Percentiles rank a stretch among this genome's conserved stretches.
Conservation (phyloP, 2,888 invertebrate genomes). For the Ceraclea dissimilis region DNA sequence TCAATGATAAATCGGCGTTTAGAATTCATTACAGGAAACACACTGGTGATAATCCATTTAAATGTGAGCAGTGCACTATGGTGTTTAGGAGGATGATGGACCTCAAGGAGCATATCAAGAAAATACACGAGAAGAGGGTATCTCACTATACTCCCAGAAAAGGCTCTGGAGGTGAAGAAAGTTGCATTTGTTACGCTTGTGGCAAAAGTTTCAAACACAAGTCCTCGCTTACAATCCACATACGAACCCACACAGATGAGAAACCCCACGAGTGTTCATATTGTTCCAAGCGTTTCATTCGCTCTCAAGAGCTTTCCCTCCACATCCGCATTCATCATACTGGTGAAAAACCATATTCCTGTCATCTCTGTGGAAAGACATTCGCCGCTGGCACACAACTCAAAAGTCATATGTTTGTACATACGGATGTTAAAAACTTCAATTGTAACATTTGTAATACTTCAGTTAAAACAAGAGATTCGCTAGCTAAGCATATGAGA, state of each 20-base stretch:
- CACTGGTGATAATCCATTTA: constrained; percentile 30
- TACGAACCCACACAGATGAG: constrained; percentile 28
- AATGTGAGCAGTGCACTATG: constrained; percentile 31
- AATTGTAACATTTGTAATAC: constrained; percentile 3
- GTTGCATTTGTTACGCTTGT: constrained; percentile 2
- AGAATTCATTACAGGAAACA: constrained; percentile 30
- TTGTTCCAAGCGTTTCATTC: constrained; percentile 34
- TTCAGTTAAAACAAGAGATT: constrained; percentile 3
- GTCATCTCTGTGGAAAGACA: constrained; percentile 6
- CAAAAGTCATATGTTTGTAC: constrained; percentile 5
- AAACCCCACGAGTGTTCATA: constrained; percentile 29
- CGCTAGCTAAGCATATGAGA: constrained; percentile 5
- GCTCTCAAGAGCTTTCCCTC: constrained; percentile 32
- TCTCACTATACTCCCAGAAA: not conserved
- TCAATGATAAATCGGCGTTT: constrained; percentile 3
- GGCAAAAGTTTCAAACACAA: constrained; percentile 6
- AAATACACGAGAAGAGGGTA: not conserved
- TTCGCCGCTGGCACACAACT: constrained; percentile 6
- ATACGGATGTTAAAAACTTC: constrained; percentile 5
- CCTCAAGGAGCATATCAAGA: constrained; percentile 31
- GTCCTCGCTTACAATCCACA: constrained; percentile 2
- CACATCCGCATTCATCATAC: constrained; percentile 18
- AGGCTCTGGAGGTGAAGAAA: constrained; percentile 1
- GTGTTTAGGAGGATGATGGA: constrained; percentile 30
- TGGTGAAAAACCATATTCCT: constrained; percentile 3